Percentiles rank a stretch among this genome's conserved stretches.
Conservation (phyloP, 2,797 vertebrate genomes). For the Macrochelys suwanniensis region DNA sequence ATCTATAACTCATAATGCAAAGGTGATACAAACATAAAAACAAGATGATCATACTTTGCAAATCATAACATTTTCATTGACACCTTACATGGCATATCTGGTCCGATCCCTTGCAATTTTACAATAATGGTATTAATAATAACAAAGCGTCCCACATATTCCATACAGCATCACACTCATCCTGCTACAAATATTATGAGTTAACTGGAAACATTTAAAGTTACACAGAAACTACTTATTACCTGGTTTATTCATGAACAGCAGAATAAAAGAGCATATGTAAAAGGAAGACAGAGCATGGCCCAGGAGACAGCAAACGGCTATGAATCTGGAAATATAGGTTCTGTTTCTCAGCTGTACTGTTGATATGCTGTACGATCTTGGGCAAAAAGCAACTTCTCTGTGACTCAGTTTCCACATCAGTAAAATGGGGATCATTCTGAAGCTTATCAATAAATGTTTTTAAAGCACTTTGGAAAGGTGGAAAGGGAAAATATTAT, state of each 20-base stretch:
- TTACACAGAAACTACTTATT: neutral
- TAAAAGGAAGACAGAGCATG: neutral
- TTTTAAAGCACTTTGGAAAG: neutral
- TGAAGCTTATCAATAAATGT: neutral
- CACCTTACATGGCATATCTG: too few species aligned
- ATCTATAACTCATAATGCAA: too few species aligned
- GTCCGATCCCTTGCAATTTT: too few species aligned
- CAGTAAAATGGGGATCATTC: neutral
- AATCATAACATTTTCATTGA: too few species aligned
- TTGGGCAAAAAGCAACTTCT: neutral
- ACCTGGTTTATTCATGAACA: neutral
- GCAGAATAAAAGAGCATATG: neutral
- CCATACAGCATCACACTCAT: neutral
- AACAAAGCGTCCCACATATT: too few species aligned
- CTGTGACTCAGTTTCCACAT: neutral
- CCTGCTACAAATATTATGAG: neutral
- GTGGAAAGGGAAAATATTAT: neutral
- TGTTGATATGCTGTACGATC: neutral
- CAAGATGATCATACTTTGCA: too few species aligned
- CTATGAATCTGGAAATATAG: neutral
- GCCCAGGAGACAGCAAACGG: neutral
- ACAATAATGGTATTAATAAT: too few species aligned
- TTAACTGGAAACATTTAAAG: neutral
- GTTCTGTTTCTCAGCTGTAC: neutral
- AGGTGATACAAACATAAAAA: too few species aligned